Base-by-base conservation (phyloP, 2,113 vertebrate genomes). In the Aleadryas rufinucha region DNA sequence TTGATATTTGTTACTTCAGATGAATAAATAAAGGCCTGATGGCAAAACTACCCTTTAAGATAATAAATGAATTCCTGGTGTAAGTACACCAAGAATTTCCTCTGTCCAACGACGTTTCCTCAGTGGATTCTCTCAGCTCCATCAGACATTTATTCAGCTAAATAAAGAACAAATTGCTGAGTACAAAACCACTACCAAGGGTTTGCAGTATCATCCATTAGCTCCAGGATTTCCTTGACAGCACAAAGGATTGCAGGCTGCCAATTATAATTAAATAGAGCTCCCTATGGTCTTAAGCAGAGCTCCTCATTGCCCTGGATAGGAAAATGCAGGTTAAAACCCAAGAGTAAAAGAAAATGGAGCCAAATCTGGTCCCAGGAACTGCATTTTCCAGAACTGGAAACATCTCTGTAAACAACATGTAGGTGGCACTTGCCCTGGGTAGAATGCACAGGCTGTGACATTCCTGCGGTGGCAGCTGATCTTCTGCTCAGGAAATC, bases 191-290 rank as follows among this genome's bases (percentile, higher is more conserved):
- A 78, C 66, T 60, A 56, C 56, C 5, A 10, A 59, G 65, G 37
- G 20, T 66, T 47, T 78, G 56, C 33, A 78, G 52, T 19, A 64
- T 30, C 86, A 81, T 68, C 68, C 69, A 71, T 81, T 91, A 95
- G 39, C 76, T 77, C 61, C 52, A 63, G 45, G 77, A 91, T 91
- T 95, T 96, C 69, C 89, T 75, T 71, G 84, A 95, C 72, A 95
- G 89, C 68, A 95, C 80, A 94, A 93, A 95, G 84, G 80, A 78
- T 31, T 81, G 77, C 87, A 89, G 69, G 57, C 69, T 87, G 87
- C 64, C 72, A 78, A n/a, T 78, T 86, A 87, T 74, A 78, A 92
- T 90, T 93, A 96, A 95, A 71, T 30, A 70, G 47, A 60, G 19
- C 30, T 89, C 78, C 69, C 82, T 27, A 6, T n/a, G 65, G 70